These are phyloP conservation scores for Drosophila neocordata DNA, from an alignment of 1,140 invertebrate genomes.

Conservation along the genomic window DNA sequence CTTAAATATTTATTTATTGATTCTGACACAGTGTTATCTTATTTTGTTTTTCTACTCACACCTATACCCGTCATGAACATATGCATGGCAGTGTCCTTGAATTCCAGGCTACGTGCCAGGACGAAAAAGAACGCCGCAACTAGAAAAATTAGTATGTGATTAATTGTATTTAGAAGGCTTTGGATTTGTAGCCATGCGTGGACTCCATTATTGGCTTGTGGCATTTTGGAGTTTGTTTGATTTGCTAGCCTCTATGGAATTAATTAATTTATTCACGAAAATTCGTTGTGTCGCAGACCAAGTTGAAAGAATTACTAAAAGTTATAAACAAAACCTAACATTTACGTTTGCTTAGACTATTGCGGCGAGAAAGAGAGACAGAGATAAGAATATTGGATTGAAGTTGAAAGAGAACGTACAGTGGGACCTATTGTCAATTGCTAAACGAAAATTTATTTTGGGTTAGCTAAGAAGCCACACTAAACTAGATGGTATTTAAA, in stretches of 20 bases:
- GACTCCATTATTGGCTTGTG: conserved; percentile 26
- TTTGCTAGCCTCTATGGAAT: conserved; percentile 19
- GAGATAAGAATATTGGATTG: background rate
- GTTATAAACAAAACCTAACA: conserved; percentile 20
- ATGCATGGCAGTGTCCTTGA: conserved; percentile 77
- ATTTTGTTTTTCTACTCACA: conserved; percentile 41
- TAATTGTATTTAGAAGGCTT: conserved; percentile 70
- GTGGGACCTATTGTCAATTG: background rate
- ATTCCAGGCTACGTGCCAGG: conserved; percentile 62
- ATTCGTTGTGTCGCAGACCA: background rate
- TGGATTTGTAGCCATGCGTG: conserved; percentile 64
- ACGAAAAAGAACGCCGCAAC: conserved; percentile 68
- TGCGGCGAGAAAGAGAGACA: background rate
- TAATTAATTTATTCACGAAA: background rate
- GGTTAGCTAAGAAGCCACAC: too few relatives aligned
- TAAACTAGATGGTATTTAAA: too few relatives aligned
- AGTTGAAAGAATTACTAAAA: conserved; percentile 9
- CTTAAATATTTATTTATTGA: conserved; percentile 2
- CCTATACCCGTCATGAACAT: conserved; percentile 71
- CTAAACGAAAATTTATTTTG: too few relatives aligned
- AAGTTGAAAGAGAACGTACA: background rate
- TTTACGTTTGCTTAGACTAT: conserved; percentile 22
- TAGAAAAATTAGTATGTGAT: conserved; percentile 73
- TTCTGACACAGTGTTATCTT: background rate
- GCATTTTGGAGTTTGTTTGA: conserved; percentile 29